phyloP scores from a whole-genome alignment of 2,113 vertebrate species.

The Hippocampus zosterae region DNA sequence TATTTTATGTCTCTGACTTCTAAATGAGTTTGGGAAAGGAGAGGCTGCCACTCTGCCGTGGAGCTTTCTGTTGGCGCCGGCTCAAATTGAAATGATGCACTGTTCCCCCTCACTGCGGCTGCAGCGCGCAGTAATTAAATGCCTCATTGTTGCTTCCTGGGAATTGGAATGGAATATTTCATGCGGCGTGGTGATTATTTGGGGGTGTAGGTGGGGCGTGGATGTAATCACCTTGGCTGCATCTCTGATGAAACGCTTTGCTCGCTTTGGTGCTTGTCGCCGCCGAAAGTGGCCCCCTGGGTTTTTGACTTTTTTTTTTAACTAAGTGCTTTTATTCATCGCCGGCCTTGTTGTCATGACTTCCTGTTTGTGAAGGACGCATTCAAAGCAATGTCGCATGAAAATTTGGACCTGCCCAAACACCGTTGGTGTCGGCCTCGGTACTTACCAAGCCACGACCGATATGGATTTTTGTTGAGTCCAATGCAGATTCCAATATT shows the following conservation, averaged over 20 bases:
- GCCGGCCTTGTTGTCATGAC: background rate
- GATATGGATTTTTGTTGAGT: no score
- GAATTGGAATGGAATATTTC: slow-evolving; percentile 74
- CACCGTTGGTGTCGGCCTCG: background rate
- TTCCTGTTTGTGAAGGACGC: background rate
- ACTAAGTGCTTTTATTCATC: slow-evolving; percentile 17
- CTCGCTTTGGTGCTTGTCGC: slow-evolving; percentile 41
- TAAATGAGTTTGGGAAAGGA: slow-evolving; percentile 67
- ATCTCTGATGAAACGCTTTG: slow-evolving; percentile 64
- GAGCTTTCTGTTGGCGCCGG: slow-evolving; percentile 60
- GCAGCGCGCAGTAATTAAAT: slow-evolving; percentile 72
- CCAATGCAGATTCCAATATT: no score
- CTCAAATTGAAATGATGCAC: slow-evolving; percentile 74
- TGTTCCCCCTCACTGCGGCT: slow-evolving; percentile 69
- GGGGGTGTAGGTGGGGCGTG: slow-evolving; percentile 68
- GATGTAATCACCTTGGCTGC: slow-evolving; percentile 69
- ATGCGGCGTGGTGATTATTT: slow-evolving; percentile 73
- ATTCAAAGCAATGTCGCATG: background rate
- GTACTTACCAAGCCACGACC: no score
- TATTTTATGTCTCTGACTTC: slow-evolving; percentile 68
- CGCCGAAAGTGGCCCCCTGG: slow-evolving; percentile 43
- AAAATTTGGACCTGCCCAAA: background rate
- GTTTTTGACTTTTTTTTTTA: slow-evolving; percentile 23
- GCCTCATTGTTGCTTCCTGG: slow-evolving; percentile 76
- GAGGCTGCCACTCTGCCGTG: slow-evolving; percentile 57